Evolutionary conservation across 1,140 invertebrate species (phyloP).

Genomic region (Brachionus sp.): DNA sequence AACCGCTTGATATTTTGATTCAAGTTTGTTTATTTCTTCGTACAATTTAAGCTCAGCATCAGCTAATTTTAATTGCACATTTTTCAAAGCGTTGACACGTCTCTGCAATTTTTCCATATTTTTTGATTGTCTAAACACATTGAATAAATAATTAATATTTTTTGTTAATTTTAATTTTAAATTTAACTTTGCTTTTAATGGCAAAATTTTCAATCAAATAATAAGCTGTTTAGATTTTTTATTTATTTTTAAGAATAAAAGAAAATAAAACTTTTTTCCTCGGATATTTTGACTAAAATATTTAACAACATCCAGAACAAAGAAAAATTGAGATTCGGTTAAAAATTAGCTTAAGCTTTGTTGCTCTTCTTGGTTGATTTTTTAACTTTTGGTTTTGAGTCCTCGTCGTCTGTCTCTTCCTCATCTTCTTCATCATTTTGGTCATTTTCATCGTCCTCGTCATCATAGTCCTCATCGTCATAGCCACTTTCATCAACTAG

Average conservation of each 20-base stretch:
- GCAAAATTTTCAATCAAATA: conserved; percentile 12
- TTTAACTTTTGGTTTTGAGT: neutral
- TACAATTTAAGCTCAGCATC: conserved; percentile 90
- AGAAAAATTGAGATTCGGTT: neutral
- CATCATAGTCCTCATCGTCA: conserved; percentile 55
- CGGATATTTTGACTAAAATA: conserved; percentile 2
- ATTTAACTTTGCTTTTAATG: conserved; percentile 12
- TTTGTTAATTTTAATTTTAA: neutral
- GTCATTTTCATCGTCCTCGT: conserved; percentile 48
- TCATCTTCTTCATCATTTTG: conserved; percentile 47
- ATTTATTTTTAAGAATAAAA: neutral
- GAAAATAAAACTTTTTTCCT: conserved; percentile 6
- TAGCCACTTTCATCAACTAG: conserved; percentile 3
- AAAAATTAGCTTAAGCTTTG: conserved; percentile 8
- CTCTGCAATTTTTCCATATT: conserved; percentile 53
- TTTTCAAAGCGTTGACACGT: conserved; percentile 83
- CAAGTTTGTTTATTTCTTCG: conserved; percentile 86
- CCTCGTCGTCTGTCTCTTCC: conserved; percentile 39
- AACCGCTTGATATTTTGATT: conserved; percentile 80
- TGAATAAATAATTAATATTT: neutral
- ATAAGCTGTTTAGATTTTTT: neutral
- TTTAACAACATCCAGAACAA: conserved; percentile 4
- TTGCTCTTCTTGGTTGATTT: neutral
- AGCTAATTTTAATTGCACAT: conserved; percentile 79
- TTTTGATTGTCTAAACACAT: neutral